Percentiles rank a stretch among this genome's conserved stretches.
phyloP scores from a whole-genome alignment of 2,113 vertebrate species.

The Hypocryptadius cinnamomeus region DNA sequence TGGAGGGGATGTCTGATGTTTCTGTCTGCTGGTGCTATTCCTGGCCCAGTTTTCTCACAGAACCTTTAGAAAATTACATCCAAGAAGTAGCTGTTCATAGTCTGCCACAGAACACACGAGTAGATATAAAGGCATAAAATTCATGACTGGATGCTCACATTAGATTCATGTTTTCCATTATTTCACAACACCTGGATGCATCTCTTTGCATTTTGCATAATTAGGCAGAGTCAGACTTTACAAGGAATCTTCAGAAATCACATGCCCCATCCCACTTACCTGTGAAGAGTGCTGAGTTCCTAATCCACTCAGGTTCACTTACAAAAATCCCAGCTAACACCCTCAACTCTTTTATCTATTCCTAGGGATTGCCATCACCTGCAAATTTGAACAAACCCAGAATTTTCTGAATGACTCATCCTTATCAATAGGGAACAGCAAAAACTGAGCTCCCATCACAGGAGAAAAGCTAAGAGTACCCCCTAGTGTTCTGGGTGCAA shows the following conservation, averaged over 20 bases:
- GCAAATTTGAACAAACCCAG: conserved; percentile 16
- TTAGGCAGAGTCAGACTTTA: neutral
- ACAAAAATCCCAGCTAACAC: neutral
- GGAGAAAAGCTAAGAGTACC: neutral
- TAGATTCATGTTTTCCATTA: neutral
- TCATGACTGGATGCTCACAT: neutral
- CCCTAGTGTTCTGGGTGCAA: neutral
- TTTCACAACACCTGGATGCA: neutral
- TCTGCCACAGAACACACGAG: neutral
- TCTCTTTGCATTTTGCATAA: neutral
- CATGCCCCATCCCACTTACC: neutral
- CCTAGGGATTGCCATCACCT: conserved; percentile 11
- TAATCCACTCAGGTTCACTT: neutral
- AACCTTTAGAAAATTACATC: conserved; percentile 3
- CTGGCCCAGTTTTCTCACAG: neutral
- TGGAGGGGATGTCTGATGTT: neutral
- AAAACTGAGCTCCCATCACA: neutral
- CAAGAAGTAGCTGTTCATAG: neutral
- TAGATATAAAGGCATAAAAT: neutral
- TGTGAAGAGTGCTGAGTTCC: neutral
- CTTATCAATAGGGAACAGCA: neutral
- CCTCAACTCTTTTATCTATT: conserved; percentile 1
- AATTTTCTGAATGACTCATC: conserved; percentile 45
- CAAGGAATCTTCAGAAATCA: neutral
- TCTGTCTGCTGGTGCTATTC: neutral